These are phyloP conservation scores for Laticauda laticaudata DNA, from an alignment of 2,113 vertebrate species.

Conservation along the genomic window DNA sequence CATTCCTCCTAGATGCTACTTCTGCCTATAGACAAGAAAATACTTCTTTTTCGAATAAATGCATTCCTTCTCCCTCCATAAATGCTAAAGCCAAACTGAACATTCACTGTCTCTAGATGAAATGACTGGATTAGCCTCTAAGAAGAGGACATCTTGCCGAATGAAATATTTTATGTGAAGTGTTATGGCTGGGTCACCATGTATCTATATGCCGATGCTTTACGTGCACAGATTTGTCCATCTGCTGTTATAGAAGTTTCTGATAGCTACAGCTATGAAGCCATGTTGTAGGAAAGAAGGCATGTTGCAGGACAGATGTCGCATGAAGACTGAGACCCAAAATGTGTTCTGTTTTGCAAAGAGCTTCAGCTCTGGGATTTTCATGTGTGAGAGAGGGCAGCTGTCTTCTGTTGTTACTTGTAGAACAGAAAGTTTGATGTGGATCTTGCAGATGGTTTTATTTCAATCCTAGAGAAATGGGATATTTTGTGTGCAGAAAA, in stretches of 20 bases:
- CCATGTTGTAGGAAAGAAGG: neutral
- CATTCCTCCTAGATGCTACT: neutral
- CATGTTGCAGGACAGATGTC: neutral
- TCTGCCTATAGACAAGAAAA: neutral
- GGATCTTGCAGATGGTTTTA: neutral
- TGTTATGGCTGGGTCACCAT: neutral
- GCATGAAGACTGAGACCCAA: neutral
- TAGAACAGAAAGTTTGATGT: neutral
- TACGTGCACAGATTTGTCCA: neutral
- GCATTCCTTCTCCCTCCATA: constrained; percentile 1
- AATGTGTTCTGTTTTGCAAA: neutral
- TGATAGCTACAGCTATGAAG: neutral
- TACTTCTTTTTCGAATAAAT: neutral
- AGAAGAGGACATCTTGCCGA: neutral
- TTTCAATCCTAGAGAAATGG: constrained; percentile 15
- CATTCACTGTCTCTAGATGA: neutral
- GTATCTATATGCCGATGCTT: neutral
- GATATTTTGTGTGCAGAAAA: neutral
- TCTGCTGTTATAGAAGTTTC: neutral
- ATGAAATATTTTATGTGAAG: constrained; percentile 19
- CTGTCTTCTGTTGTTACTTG: constrained; percentile 1
- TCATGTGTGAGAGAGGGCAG: neutral
- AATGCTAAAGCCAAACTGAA: constrained; percentile 21
- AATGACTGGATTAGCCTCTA: neutral
- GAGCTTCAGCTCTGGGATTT: neutral